Percentiles rank a stretch among this genome's conserved stretches.
Evolutionary conservation across 2,113 vertebrate genomes (phyloP).

Genomic region (Felis chaus): DNA sequence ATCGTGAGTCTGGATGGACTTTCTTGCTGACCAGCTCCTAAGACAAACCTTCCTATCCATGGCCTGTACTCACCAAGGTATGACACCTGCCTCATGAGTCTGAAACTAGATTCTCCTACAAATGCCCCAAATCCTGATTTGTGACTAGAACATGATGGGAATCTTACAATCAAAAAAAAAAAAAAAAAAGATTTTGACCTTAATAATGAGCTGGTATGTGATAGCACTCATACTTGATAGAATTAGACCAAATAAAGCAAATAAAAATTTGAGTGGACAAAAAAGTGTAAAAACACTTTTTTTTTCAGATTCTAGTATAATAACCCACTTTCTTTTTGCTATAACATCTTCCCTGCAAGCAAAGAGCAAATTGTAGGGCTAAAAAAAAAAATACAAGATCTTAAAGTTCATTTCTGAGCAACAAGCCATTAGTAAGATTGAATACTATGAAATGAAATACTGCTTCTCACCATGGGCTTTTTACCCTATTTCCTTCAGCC

Average conservation of each 20-base stretch:
- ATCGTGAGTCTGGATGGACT: not conserved
- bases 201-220: not conserved
- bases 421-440: not conserved
- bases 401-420: not conserved
- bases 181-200: not conserved
- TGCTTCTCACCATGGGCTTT: not conserved
- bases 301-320: not conserved
- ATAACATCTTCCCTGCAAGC: not conserved
- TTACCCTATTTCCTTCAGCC: constrained; percentile 26
- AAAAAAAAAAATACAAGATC: not conserved
- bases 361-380: not conserved
- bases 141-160: not conserved
- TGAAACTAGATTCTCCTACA: not conserved
- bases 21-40: not conserved
- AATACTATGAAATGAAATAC: constrained; percentile 1
- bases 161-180: not conserved
- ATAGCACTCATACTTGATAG: not conserved
- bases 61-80: not conserved
- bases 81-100: not conserved
- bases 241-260: not conserved
- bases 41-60: not conserved
- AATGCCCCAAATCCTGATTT: not conserved
- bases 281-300: not conserved
- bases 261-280: not conserved
- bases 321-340: not conserved